Conservation (phyloP, 1,140 invertebrate genomes). For the Agraylea sexmaculata region DNA sequence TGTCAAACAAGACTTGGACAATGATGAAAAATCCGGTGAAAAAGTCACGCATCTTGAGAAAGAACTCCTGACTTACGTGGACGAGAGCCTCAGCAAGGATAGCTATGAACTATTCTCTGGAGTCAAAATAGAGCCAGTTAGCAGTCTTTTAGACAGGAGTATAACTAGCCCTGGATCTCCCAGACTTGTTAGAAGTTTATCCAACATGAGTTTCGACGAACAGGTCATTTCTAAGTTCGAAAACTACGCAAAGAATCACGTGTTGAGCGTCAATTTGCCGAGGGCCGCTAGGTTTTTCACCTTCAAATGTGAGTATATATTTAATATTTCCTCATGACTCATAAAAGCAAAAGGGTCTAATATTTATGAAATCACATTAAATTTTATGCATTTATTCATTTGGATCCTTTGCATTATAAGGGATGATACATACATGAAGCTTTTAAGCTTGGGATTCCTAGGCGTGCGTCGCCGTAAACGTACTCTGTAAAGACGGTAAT, state of each 20-base stretch:
- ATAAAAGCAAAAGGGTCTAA: no score
- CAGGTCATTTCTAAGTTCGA: conserved; percentile 33
- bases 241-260: conserved; percentile 37
- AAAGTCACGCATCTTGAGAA: conserved; percentile 22
- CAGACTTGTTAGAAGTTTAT: conserved; percentile 6
- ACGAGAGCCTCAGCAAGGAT: conserved; percentile 27
- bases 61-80: conserved; percentile 30
- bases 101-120: conserved; percentile 31
- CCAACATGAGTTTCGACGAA: conserved; percentile 26
- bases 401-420: background rate
- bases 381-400: conserved; percentile 1
- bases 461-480: no score
- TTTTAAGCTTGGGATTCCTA: no score
- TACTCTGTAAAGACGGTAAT: no score
- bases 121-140: conserved; percentile 28
- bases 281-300: conserved; percentile 43
- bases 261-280: conserved; percentile 40
- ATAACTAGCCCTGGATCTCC: conserved; percentile 11
- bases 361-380: background rate
- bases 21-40: conserved; percentile 4
- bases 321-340: no score
- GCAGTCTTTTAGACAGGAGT: conserved; percentile 8
- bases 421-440: no score
- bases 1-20: background rate
- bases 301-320: conserved; percentile 43